Percentiles rank a stretch among this genome's conserved stretches.
phyloP scores from a whole-genome alignment of 2,797 vertebrate species.

The Somateria mollissima region DNA sequence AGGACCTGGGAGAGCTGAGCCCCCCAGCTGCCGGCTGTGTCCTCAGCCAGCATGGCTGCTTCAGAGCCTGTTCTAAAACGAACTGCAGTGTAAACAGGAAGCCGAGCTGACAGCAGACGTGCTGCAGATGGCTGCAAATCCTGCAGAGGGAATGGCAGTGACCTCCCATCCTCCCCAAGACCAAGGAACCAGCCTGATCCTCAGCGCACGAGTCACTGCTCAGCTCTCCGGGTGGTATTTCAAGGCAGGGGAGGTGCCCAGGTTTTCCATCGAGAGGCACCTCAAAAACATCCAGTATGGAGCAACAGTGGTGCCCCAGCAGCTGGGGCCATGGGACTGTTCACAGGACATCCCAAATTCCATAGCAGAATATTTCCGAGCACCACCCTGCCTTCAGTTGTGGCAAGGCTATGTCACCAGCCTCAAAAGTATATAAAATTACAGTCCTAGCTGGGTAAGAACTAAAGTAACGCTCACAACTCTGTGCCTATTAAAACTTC shows the following conservation, averaged over 20 bases:
- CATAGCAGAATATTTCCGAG: neutral
- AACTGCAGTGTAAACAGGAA: neutral
- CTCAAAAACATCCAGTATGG: neutral
- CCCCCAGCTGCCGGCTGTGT: neutral
- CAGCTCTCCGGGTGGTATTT: neutral
- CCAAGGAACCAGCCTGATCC: neutral
- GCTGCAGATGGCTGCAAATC: neutral
- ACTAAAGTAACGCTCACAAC: neutral
- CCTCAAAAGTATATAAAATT: neutral
- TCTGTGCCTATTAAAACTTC: neutral
- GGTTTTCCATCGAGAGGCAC: neutral
- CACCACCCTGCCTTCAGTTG: neutral
- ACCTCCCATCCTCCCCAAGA: neutral
- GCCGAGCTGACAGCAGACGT: neutral
- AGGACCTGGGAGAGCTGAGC: neutral
- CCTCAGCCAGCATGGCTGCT: neutral
- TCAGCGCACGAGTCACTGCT: accelerated
- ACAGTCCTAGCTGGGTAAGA: neutral
- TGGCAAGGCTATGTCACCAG: neutral
- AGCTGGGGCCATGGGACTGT: neutral
- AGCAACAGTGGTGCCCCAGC: neutral
- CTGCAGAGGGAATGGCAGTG: neutral
- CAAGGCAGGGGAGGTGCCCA: neutral
- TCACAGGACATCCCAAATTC: neutral
- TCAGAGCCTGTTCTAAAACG: neutral